phyloP scores from a whole-genome alignment of 1,140 invertebrate genomes.

The Colletes gigas region DNA sequence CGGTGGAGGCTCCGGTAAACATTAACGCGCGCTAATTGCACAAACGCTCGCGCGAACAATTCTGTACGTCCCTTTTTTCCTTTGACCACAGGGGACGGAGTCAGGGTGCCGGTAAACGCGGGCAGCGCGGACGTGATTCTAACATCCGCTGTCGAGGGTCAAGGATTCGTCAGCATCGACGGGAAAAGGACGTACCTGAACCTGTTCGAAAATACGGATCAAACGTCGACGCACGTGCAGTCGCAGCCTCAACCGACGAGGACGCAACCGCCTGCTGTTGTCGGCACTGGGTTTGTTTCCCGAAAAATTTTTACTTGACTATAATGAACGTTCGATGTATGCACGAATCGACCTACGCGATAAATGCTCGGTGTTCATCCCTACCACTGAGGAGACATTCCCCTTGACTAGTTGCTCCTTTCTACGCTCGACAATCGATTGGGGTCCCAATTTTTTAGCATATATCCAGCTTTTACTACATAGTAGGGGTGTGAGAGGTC shows the following conservation, averaged over 20 bases:
- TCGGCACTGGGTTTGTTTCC: slow-evolving; percentile 81
- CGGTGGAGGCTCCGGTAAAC: slow-evolving; percentile 81
- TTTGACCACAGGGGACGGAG: slow-evolving; percentile 62
- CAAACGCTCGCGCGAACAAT: background rate
- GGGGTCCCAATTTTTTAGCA: too few relatives aligned
- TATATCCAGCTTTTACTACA: too few relatives aligned
- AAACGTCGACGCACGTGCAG: slow-evolving; percentile 60
- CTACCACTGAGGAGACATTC: too few relatives aligned
- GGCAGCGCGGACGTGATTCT: slow-evolving; percentile 85
- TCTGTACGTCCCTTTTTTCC: background rate
- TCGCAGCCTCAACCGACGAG: slow-evolving; percentile 73
- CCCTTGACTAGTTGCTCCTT: too few relatives aligned
- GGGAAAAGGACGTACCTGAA: slow-evolving; percentile 94
- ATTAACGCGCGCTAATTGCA: background rate
- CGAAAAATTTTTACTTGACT: background rate
- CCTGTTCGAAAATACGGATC: slow-evolving; percentile 85
- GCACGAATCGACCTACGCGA: too few relatives aligned
- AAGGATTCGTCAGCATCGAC: slow-evolving; percentile 95
- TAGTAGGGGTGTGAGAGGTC: too few relatives aligned
- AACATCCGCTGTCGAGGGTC: slow-evolving; percentile 87
- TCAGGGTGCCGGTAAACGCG: slow-evolving; percentile 78
- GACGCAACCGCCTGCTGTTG: slow-evolving; percentile 67
- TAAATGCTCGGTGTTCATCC: too few relatives aligned
- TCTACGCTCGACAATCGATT: too few relatives aligned
- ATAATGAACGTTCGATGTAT: too few relatives aligned